Percentiles rank a stretch among this genome's conserved stretches.
Evolutionary conservation across 2,113 vertebrate genomes (phyloP).

Genomic region (Cyprinodon brontotheroides): DNA sequence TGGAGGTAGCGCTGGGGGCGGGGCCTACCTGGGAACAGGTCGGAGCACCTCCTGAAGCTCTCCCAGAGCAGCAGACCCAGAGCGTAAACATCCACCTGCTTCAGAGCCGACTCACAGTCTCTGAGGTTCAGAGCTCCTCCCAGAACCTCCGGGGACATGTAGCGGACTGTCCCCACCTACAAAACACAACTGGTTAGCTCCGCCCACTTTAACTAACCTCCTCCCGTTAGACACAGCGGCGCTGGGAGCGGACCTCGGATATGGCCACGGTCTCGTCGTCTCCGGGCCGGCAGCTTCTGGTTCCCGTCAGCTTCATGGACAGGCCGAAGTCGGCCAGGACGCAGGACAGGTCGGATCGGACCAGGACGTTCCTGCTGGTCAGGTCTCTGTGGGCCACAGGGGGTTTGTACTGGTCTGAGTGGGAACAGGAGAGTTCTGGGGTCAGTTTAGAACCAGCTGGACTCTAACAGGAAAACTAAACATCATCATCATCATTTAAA

Average conservation of each 20-base stretch:
- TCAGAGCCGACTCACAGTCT: constrained; percentile 94
- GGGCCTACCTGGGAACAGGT: constrained; percentile 91
- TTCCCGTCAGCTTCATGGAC: constrained; percentile 92
- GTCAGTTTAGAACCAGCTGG: too few species aligned
- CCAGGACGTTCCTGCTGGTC: constrained; percentile 93
- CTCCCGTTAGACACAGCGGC: not conserved
- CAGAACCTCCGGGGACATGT: constrained; percentile 96
- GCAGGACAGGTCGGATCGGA: constrained; percentile 89
- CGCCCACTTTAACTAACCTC: not conserved
- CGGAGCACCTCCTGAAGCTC: constrained; percentile 93
- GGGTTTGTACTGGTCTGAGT: constrained; percentile 90
- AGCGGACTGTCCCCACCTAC: constrained; percentile 95
- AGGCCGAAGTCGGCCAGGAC: constrained; percentile 95
- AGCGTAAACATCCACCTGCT: constrained; percentile 96
- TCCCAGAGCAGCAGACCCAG: constrained; percentile 96
- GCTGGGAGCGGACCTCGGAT: constrained; percentile 65
- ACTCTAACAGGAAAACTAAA: too few species aligned
- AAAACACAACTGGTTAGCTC: constrained; percentile 11
- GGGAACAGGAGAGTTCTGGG: not conserved
- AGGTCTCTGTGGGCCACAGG: constrained; percentile 94
- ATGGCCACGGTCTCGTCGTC: constrained; percentile 92
- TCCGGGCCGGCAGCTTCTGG: constrained; percentile 84
- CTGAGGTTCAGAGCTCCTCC: constrained; percentile 94
- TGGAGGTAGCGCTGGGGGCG: not conserved
- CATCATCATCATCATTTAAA: too few species aligned